These are phyloP conservation scores for Caenorhabditis doughertyi DNA, from an alignment of 2,888 invertebrate genomes.

Conservation along the genomic window DNA sequence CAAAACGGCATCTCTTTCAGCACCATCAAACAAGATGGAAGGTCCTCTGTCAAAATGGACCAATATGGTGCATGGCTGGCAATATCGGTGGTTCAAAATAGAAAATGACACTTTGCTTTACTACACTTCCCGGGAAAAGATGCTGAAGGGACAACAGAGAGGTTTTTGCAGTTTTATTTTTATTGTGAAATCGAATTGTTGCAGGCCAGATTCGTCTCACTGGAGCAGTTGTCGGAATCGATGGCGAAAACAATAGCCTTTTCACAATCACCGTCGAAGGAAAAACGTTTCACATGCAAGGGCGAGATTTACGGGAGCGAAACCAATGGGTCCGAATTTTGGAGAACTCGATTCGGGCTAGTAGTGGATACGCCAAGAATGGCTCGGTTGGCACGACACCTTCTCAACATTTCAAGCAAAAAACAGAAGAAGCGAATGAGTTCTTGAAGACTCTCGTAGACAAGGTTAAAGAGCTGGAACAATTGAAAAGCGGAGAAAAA, in stretches of 20 bases:
- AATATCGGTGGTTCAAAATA: constrained; percentile 96
- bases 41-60: constrained; percentile 97
- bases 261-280: constrained; percentile 99
- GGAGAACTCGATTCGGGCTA: constrained; percentile 90
- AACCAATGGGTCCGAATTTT: constrained; percentile 96
- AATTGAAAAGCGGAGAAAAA: constrained; percentile 45
- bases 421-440: constrained; percentile 59
- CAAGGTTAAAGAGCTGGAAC: constrained; percentile 68
- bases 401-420: constrained; percentile 55
- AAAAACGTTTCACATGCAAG: constrained; percentile 99
- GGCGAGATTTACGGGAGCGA: constrained; percentile 93
- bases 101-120: constrained; percentile 97
- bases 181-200: background rate
- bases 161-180: constrained; percentile 36
- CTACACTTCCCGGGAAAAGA: constrained; percentile 88
- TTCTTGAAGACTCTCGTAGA: constrained; percentile 62
- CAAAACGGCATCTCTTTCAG: constrained; percentile 18
- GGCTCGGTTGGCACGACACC: constrained; percentile 36
- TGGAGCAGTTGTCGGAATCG: constrained; percentile 98
- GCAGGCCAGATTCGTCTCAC: constrained; percentile 93
- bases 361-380: constrained; percentile 50
- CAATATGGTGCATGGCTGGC: constrained; percentile 99
- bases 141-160: constrained; percentile 92
- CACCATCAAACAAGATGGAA: constrained; percentile 85
- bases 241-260: constrained; percentile 96